These are phyloP conservation scores for Abrostola triplasia DNA, from an alignment of 2,888 invertebrate species.

Conservation along the genomic window DNA sequence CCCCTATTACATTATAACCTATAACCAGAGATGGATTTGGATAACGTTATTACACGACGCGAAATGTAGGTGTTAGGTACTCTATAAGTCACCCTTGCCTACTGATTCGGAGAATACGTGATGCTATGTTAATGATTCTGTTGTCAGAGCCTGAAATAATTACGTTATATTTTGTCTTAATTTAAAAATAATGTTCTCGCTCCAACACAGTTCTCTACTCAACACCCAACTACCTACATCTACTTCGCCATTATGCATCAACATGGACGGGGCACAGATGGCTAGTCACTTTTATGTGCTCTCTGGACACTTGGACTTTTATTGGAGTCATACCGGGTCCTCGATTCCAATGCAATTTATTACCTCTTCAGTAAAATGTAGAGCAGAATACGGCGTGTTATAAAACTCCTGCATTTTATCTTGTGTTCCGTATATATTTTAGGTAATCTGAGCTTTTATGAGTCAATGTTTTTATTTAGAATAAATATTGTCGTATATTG, in stretches of 20 bases:
- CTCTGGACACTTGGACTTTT: slow-evolving; percentile 68
- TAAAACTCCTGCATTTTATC: slow-evolving; percentile 42
- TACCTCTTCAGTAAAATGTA: slow-evolving; percentile 29
- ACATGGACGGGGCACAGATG: slow-evolving; percentile 65
- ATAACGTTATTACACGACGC: no score
- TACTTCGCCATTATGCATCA: slow-evolving; percentile 49
- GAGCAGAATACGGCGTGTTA: slow-evolving; percentile 22
- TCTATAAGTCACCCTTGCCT: no score
- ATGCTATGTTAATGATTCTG: no score
- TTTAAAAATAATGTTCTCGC: slow-evolving; percentile 23
- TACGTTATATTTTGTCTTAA: no score
- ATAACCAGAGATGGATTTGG: no score
- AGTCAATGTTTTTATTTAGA: not conserved
- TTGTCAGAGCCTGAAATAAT: no score
- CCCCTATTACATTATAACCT: no score
- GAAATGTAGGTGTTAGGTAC: no score
- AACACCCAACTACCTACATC: slow-evolving; percentile 43
- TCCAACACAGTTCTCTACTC: slow-evolving; percentile 51
- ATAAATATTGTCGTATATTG: no score
- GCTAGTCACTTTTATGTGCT: slow-evolving; percentile 67
- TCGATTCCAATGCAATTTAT: slow-evolving; percentile 57
- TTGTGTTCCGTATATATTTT: slow-evolving; percentile 1
- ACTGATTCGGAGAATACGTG: no score
- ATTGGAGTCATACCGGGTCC: slow-evolving; percentile 59
- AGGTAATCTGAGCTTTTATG: not conserved